Base-by-base conservation (phyloP, 1,140 invertebrate species). In the Campodea augens region DNA sequence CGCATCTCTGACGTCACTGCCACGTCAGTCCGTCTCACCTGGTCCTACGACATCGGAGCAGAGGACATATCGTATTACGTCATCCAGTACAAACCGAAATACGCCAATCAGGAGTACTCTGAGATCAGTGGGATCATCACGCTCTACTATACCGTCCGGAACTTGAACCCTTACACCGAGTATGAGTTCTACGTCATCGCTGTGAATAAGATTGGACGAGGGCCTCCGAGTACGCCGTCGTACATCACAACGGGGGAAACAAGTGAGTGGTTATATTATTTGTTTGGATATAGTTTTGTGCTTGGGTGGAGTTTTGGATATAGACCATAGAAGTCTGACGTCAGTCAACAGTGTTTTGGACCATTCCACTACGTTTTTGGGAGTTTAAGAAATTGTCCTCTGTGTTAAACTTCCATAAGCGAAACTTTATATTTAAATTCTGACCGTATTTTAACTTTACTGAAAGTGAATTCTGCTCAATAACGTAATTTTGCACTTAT, bases 101-200 rank as follows among this genome's bases (percentile, higher is more conserved):
- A 82, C 58, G 56, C 63, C 2, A 55, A 53, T 43, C 67, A 74
- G 62, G 79, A 77, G 24, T 84, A 74, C 61, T 80, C 78, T 52
- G 88, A 93, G 60, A 89, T 93, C 54, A 84, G 78, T 23, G 88
- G 88, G 23, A 85, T 95, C 50, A 86, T 85, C 49, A 86, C 85
- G 20, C 84, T 84, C 69, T 88, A 87, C 64, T 91, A 92, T 64
- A 81, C 83, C 23, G 81, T 96, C 23, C 73, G 81, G 38, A 79
- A 78, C 51, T 69, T 95, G 13, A 87, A 82, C 43, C 87, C 91
- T 2, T 93, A 90, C 63, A 96, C 90, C 0, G 86, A 91, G 57
- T 98, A 98, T 68, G 88, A 96, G 63, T 88, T 98, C 68, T 85
- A 81, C 60, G 85, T 98, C 46, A 81, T 90, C 49, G 91, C 90